Percentiles rank a stretch among this genome's conserved stretches.
phyloP scores from a whole-genome alignment of 2,113 vertebrate genomes.

The Scolopax mira region DNA sequence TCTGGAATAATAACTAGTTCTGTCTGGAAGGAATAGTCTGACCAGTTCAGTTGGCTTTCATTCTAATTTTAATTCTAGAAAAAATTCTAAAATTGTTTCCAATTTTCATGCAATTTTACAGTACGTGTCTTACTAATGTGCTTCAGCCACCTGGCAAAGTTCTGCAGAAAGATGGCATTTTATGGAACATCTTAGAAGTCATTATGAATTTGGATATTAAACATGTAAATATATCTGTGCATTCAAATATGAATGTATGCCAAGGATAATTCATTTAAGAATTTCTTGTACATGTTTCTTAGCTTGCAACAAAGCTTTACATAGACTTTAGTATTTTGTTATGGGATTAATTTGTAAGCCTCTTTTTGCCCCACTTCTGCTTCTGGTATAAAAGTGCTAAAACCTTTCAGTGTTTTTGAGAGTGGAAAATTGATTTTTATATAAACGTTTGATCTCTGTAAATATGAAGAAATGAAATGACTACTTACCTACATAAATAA shows the following conservation, averaged over 20 bases:
- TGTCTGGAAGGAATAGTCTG: neutral
- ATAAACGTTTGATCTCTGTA: neutral
- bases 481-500: neutral
- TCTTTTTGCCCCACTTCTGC: neutral
- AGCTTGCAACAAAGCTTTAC: conserved; percentile 35
- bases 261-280: conserved; percentile 51
- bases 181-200: neutral
- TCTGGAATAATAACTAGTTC: neutral
- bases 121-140: neutral
- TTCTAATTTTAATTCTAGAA: neutral
- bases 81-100: neutral
- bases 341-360: conserved; percentile 14
- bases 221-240: conserved; percentile 22
- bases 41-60: conserved; percentile 12
- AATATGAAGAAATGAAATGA: neutral
- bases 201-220: conserved; percentile 16
- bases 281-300: conserved; percentile 46
- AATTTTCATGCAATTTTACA: conserved; percentile 1
- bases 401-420: neutral
- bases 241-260: conserved; percentile 42
- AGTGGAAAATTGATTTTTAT: neutral
- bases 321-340: neutral
- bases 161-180: neutral
- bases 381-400: neutral
- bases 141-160: neutral